phyloP scores from a whole-genome alignment of 2,797 vertebrate species.

The Neosilurus hyrtlii region DNA sequence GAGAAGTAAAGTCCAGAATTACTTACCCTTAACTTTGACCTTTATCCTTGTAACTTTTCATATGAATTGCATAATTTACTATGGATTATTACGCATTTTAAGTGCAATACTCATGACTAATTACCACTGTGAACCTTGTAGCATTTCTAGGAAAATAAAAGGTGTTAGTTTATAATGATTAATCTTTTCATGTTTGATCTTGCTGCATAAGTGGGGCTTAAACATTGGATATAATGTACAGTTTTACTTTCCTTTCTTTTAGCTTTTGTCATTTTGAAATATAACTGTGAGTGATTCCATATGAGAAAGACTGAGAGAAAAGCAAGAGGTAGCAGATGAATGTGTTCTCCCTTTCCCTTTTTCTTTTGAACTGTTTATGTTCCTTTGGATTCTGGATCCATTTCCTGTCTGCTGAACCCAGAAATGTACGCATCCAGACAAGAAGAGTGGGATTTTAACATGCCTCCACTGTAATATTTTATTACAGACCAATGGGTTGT shows the following conservation, averaged over 20 bases:
- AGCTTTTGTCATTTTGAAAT: constrained; percentile 1
- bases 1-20: too few relatives aligned
- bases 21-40: background rate
- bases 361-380: constrained; percentile 25
- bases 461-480: constrained; percentile 14
- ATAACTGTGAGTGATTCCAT: constrained; percentile 1
- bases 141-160: background rate
- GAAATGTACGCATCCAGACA: constrained; percentile 33
- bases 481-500: constrained; percentile 10
- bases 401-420: constrained; percentile 38
- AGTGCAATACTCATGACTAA: background rate
- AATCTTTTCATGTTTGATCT: background rate
- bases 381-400: constrained; percentile 22
- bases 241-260: too few relatives aligned
- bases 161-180: background rate
- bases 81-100: background rate
- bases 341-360: constrained; percentile 6
- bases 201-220: background rate
- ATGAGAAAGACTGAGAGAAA: background rate
- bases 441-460: constrained; percentile 3
- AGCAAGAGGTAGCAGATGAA: constrained; percentile 20
- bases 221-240: background rate
- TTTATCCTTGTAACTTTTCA: background rate
- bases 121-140: background rate
- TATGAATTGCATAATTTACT: background rate